Evolutionary conservation across 2,888 invertebrate genomes (phyloP), one percentile per base, ranked within the genome.

Genomic region (Metopia argyrocephala): DNA sequence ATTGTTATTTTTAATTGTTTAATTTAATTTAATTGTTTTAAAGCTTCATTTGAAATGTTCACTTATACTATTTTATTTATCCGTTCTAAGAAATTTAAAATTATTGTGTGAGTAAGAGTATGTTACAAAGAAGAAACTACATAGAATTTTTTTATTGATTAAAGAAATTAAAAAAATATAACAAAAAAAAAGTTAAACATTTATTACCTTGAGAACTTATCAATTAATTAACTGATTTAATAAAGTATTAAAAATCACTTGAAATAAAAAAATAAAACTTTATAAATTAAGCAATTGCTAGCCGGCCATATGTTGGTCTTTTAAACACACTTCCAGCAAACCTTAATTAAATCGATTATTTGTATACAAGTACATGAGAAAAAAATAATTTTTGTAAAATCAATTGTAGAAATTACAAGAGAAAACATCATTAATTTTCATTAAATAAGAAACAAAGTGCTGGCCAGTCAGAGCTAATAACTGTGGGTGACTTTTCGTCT

Each of bases 401-500:
- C 38, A 31, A 54, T 54, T 54, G 20, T 23, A 28, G 31, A 21
- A 2, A 45, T 54, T 54, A 1, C 31, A n/a, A 50, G 50, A 31
- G 9, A 23, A 38, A 15, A 38, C 9, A 15, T 38, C 4, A 50
- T 70, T 9, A 59, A 70, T 70, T 59, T 59, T 50, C 28, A 59
- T 69, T 69, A 59, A 31, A 48, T 20, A 18, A n/a, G 38, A 38
- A 56, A 21, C 46, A 27, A 45, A 5, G 9, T 38, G 15, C 45
- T n/a, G 27, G 56, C 2, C 28, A 9, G 15, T 15, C 38, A 38
- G 12, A 12, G 38, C 38, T 12, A 2, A 15, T 12, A 15, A 12
- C 38, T 38, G 38, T 38, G 38, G 38, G 38, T 38, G 38, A 12
- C 15, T 38, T 4, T 15, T 12, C 3, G n/a, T 18, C 28, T 59